These are phyloP conservation scores for Agriopis leucophaearia DNA, from an alignment of 2,888 invertebrate genomes.

Conservation along the genomic window DNA sequence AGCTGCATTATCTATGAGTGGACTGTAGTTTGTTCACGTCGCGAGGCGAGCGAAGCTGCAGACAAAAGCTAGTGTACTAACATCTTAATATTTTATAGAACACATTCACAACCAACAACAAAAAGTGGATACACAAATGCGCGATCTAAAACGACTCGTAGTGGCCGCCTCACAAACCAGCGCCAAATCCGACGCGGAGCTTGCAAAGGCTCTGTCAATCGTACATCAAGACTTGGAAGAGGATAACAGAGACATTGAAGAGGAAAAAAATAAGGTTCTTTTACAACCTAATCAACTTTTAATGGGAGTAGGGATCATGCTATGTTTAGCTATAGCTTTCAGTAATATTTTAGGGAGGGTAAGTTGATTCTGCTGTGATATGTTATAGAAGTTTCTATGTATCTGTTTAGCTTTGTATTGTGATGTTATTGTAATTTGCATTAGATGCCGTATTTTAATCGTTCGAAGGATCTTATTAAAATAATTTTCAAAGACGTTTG, in stretches of 20 bases:
- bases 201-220: conserved; percentile 70
- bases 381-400: conserved; percentile 25
- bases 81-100: conserved; percentile 56
- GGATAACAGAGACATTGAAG: conserved; percentile 58
- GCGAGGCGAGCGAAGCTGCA: background rate
- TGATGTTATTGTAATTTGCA: background rate
- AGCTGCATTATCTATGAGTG: no score
- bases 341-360: conserved; percentile 73
- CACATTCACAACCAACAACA: conserved; percentile 75
- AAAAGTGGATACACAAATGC: conserved; percentile 67
- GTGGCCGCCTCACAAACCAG: conserved; percentile 70
- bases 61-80: no score
- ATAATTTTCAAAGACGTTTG: no score
- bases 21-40: background rate
- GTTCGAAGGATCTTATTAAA: background rate
- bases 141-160: conserved; percentile 71
- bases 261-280: conserved; percentile 51
- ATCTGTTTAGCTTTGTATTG: background rate
- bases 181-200: conserved; percentile 74
- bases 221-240: conserved; percentile 79
- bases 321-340: conserved; percentile 71
- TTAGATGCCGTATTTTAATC: background rate
- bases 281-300: conserved; percentile 71
- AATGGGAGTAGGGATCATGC: conserved; percentile 69
- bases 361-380: conserved; percentile 63